phyloP scores from a whole-genome alignment of 2,888 invertebrate species.

The Parnassius orleans region DNA sequence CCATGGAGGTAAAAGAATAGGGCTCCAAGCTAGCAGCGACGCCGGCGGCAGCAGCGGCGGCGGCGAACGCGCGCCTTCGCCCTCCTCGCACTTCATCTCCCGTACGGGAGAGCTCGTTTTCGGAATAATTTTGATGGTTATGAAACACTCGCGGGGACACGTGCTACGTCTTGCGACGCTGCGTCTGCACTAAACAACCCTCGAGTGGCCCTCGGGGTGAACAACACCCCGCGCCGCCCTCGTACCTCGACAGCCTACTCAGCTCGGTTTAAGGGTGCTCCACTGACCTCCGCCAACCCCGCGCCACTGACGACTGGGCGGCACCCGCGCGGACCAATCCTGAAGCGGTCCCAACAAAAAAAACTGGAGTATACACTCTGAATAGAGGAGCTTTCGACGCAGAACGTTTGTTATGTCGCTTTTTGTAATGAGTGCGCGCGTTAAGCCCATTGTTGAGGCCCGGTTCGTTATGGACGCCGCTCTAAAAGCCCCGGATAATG shows the following conservation, averaged over 20 bases:
- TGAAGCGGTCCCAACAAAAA: conserved; percentile 70
- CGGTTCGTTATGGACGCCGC: conserved; percentile 78
- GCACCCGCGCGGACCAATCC: conserved; percentile 62
- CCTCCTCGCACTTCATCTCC: conserved; percentile 79
- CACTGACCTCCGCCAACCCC: conserved; percentile 64
- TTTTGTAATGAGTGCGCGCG: conserved; percentile 80
- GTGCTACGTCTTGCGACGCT: conserved; percentile 76
- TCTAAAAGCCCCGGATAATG: conserved; percentile 75
- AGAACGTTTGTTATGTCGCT: conserved; percentile 79
- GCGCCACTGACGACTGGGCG: conserved; percentile 59
- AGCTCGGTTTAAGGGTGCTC: conserved; percentile 75
- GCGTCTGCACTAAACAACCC: conserved; percentile 79
- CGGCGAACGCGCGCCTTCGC: conserved; percentile 66
- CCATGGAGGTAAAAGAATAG: conserved; percentile 88
- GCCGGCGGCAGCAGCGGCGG: conserved; percentile 76
- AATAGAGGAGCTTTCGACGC: conserved; percentile 78
- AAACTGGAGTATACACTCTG: conserved; percentile 79
- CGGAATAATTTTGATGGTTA: conserved; percentile 74
- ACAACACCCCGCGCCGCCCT: conserved; percentile 78
- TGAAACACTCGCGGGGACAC: conserved; percentile 62
- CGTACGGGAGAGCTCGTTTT: conserved; percentile 75
- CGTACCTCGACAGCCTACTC: conserved; percentile 77
- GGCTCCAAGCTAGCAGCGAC: conserved; percentile 88
- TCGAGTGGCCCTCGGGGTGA: conserved; percentile 80
- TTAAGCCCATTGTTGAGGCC: conserved; percentile 80